Evolutionary conservation across 2,888 invertebrate genomes (phyloP).

Genomic region (Spisula subtruncata): DNA sequence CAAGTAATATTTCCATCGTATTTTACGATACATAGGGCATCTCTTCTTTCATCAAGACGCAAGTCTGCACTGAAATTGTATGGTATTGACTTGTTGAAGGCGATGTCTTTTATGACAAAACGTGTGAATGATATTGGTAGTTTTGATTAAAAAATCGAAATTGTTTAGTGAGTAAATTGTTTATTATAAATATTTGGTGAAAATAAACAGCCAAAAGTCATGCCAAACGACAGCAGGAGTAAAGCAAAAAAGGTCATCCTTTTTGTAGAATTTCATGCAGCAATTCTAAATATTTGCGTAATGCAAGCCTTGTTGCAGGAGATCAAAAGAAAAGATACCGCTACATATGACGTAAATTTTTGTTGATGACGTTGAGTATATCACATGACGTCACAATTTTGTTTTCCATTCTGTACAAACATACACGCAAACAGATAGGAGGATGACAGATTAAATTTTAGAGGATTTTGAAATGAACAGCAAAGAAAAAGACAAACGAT

Average conservation of each 20-base stretch:
- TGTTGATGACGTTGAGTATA: conserved; percentile 30
- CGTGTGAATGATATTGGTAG: conserved; percentile 58
- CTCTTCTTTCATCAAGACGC: conserved; percentile 86
- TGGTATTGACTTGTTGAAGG: conserved; percentile 39
- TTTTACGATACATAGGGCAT: conserved; percentile 86
- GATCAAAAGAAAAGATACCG: conserved; percentile 35
- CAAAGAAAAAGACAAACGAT: conserved; percentile 39
- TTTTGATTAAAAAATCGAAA: conserved; percentile 11
- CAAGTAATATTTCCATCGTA: conserved; percentile 82
- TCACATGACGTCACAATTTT: conserved; percentile 33
- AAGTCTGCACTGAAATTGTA: conserved; percentile 86
- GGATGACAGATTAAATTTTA: conserved; percentile 42
- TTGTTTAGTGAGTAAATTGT: conserved; percentile 27
- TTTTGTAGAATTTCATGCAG: conserved; percentile 41
- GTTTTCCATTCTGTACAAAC: conserved; percentile 41
- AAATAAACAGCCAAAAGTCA: conserved; percentile 31
- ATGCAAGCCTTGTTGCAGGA: conserved; percentile 13
- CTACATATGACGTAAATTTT: conserved; percentile 41
- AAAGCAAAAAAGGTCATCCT: conserved; percentile 30
- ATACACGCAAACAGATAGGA: conserved; percentile 36
- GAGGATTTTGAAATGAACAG: conserved; percentile 31
- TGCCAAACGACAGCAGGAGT: conserved; percentile 32
- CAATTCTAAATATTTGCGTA: conserved; percentile 9
- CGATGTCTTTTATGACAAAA: conserved; percentile 17
- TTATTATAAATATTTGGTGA: conserved; percentile 14